These are phyloP conservation scores for Mythimna ferrago DNA, from an alignment of 2,888 invertebrate genomes.

Conservation along the genomic window DNA sequence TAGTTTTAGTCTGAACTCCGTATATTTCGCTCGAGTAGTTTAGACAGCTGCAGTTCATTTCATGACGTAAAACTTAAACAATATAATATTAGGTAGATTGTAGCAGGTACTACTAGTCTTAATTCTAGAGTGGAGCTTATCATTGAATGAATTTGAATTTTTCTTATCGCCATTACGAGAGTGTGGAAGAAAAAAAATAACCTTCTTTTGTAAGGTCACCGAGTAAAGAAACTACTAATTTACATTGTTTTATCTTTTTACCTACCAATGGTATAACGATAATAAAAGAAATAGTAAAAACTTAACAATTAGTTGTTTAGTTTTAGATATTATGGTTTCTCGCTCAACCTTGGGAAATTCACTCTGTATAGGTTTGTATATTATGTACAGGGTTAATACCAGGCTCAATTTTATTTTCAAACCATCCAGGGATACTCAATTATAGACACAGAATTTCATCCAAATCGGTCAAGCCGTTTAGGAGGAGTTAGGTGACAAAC, in stretches of 20 bases:
- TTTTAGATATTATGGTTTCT: no score
- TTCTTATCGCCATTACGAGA: slow-evolving; percentile 16
- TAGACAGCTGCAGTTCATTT: slow-evolving; percentile 71
- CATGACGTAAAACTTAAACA: slow-evolving; percentile 56
- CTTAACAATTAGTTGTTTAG: no score
- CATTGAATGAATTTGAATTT: slow-evolving; percentile 31
- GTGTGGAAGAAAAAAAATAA: slow-evolving; percentile 6
- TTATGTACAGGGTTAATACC: no score
- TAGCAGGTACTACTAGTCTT: neutral
- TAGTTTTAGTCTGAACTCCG: slow-evolving; percentile 24
- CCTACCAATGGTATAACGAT: no score
- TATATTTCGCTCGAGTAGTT: slow-evolving; percentile 67
- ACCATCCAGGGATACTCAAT: no score
- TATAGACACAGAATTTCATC: no score
- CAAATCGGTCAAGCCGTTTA: no score
- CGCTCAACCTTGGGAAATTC: no score
- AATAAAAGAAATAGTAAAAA: no score
- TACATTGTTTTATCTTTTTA: neutral
- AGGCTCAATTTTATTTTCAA: no score
- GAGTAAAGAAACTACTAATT: neutral
- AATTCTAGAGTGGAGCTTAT: slow-evolving; percentile 5
- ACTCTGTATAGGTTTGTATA: no score
- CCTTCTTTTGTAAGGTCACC: slow-evolving; percentile 1
- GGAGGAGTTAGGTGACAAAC: no score
- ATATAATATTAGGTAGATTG: neutral